Conservation (phyloP, 2,113 vertebrate species). For the Rhabdomys dilectus region DNA sequence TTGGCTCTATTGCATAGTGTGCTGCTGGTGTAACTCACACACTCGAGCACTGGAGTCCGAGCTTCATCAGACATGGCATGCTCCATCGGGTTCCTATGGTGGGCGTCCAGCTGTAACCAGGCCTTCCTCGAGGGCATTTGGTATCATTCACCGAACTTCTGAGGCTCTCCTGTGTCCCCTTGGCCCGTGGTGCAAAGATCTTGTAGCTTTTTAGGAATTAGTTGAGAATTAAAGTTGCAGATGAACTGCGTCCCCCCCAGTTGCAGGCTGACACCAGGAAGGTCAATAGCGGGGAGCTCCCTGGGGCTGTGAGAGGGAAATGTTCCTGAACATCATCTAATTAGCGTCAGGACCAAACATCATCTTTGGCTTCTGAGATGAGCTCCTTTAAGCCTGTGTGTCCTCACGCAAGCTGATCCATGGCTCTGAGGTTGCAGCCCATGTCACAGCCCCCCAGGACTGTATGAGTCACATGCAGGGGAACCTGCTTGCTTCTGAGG, state of each 20-base stretch:
- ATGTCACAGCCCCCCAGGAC: background rate
- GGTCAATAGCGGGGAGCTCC: background rate
- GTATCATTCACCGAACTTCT: slow-evolving; percentile 61
- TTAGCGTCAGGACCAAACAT: background rate
- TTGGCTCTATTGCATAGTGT: accelerated
- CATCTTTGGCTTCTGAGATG: accelerated
- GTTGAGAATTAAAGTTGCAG: slow-evolving; percentile 79
- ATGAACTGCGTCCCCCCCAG: slow-evolving; percentile 64
- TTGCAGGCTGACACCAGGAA: background rate
- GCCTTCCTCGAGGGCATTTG: background rate
- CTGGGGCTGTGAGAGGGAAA: background rate
- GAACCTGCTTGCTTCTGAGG: background rate
- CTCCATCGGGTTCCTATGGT: accelerated
- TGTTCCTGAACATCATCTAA: background rate
- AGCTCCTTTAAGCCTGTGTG: accelerated
- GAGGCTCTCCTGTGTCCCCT: slow-evolving; percentile 9
- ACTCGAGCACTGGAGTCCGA: accelerated
- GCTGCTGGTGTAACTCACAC: accelerated
- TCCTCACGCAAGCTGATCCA: accelerated
- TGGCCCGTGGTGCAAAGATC: slow-evolving; percentile 55
- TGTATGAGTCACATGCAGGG: accelerated
- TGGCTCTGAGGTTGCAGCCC: background rate
- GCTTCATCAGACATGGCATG: accelerated
- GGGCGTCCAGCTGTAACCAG: background rate
- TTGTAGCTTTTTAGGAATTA: slow-evolving; percentile 72